Evolutionary conservation across 1,140 invertebrate species (phyloP).

Genomic region (Pogonognathellus flavescens): DNA sequence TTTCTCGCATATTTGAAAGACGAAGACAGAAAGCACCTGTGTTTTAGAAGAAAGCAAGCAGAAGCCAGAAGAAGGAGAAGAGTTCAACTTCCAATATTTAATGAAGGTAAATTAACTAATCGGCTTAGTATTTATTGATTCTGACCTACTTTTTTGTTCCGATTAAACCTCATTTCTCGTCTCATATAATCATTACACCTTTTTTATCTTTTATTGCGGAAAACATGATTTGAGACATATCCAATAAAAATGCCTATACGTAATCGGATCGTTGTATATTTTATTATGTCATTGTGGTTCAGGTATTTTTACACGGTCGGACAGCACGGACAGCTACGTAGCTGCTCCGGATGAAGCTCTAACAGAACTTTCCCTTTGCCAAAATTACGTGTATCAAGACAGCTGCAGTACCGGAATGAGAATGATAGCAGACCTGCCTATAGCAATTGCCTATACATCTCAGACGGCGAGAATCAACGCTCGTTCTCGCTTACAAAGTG

Average conservation of each 20-base stretch:
- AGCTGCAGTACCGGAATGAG: conserved; percentile 55
- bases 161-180: not conserved
- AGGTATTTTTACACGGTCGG: conserved; percentile 35
- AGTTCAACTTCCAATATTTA: conserved; percentile 38
- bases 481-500: not conserved
- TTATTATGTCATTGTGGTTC: not conserved
- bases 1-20: conserved; percentile 15
- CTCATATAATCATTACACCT: not conserved
- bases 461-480: not conserved
- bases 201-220: not conserved
- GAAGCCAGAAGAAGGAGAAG: conserved; percentile 27
- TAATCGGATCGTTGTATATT: not conserved
- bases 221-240: not conserved
- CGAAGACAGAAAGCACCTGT: conserved; percentile 41
- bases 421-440: conserved; percentile 56
- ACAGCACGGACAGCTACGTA: conserved; percentile 32
- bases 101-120: conserved; percentile 20
- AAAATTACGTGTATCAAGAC: conserved; percentile 55
- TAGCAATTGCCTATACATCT: conserved; percentile 46
- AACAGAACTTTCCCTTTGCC: conserved; percentile 45
- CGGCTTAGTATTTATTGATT: not conserved
- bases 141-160: not conserved
- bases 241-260: not conserved
- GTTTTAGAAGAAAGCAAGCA: conserved; percentile 42
- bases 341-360: conserved; percentile 55